phyloP scores from a whole-genome alignment of 2,797 vertebrate species.

The Selene dorsalis region DNA sequence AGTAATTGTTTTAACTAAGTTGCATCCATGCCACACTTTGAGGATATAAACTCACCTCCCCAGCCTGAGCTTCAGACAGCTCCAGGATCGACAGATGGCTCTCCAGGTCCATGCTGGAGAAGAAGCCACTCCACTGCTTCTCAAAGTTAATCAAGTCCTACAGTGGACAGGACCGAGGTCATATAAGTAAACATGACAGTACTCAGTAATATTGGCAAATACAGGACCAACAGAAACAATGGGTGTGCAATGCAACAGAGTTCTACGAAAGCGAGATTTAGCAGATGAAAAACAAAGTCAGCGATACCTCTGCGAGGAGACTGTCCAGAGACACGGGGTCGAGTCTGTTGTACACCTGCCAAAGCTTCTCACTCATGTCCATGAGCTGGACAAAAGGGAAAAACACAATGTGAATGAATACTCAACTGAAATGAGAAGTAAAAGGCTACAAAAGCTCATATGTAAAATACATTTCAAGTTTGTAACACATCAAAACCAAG shows the following conservation, averaged over 20 bases:
- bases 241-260: neutral
- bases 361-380: constrained; percentile 93
- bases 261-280: neutral
- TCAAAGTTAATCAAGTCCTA: constrained; percentile 92
- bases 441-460: neutral
- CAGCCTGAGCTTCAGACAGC: constrained; percentile 94
- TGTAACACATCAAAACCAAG: neutral
- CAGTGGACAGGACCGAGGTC: constrained; percentile 30
- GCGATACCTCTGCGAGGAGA: constrained; percentile 90
- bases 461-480: neutral
- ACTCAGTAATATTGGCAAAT: neutral
- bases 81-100: constrained; percentile 93
- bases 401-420: neutral
- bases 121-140: constrained; percentile 93
- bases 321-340: constrained; percentile 92
- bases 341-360: constrained; percentile 92
- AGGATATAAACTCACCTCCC: constrained; percentile 85
- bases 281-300: neutral
- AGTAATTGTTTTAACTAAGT: neutral
- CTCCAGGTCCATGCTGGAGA: constrained; percentile 94
- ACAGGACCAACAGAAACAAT: neutral
- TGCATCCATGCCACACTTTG: neutral
- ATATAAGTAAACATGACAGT: neutral
- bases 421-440: neutral
- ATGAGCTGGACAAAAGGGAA: constrained; percentile 85